Evolutionary conservation across 1,140 invertebrate genomes (phyloP).

Genomic region (Ips nitidus): DNA sequence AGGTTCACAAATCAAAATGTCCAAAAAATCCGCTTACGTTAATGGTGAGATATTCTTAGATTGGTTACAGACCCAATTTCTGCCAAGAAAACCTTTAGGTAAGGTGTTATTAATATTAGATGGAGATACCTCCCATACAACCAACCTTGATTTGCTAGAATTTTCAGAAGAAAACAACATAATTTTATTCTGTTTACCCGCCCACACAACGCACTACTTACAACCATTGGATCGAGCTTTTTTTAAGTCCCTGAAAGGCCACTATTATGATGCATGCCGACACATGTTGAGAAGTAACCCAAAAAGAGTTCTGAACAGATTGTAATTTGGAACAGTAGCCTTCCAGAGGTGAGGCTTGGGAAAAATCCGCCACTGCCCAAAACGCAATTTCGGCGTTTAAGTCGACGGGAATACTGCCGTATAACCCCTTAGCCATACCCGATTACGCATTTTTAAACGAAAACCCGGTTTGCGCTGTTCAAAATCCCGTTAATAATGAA

Average conservation of each 20-base stretch:
- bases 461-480: too few relatives aligned
- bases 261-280: too few relatives aligned
- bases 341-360: constrained; percentile 9
- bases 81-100: constrained; percentile 47
- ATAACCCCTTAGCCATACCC: too few relatives aligned
- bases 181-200: constrained; percentile 44
- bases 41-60: constrained; percentile 49
- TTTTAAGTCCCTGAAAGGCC: constrained; percentile 44
- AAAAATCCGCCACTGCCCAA: too few relatives aligned
- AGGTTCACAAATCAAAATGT: constrained; percentile 45
- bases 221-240: constrained; percentile 45
- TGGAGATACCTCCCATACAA: constrained; percentile 50
- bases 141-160: constrained; percentile 38
- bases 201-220: constrained; percentile 45
- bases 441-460: too few relatives aligned
- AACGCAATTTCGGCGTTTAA: too few relatives aligned
- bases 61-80: constrained; percentile 48
- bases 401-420: too few relatives aligned
- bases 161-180: constrained; percentile 43
- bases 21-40: constrained; percentile 37
- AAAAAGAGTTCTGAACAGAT: constrained; percentile 34
- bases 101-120: constrained; percentile 52
- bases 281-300: constrained; percentile 10
- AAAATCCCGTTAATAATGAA: too few relatives aligned
- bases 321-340: constrained; percentile 34